These are phyloP conservation scores for Oedothorax gibbosus DNA, from an alignment of 1,140 invertebrate genomes.

Conservation along the genomic window DNA sequence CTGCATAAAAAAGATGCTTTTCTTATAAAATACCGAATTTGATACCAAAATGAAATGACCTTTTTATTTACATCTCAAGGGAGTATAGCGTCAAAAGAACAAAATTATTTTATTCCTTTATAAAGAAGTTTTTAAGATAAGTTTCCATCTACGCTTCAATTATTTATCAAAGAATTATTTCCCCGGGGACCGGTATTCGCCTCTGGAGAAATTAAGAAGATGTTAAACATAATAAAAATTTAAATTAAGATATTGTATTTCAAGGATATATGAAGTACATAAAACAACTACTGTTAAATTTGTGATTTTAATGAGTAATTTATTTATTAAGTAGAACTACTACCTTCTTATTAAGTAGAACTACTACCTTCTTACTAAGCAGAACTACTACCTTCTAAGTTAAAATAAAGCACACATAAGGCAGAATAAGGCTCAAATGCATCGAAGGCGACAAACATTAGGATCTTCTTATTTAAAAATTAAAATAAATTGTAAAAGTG, in stretches of 20 bases:
- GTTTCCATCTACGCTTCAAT: constrained; percentile 4
- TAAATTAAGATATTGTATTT: constrained; percentile 34
- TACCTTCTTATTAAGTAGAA: no score
- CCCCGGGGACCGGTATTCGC: not conserved
- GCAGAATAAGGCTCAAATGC: no score
- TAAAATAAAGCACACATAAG: no score
- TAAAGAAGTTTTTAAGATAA: not conserved
- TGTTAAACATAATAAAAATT: constrained; percentile 16
- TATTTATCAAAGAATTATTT: not conserved
- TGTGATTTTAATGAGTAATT: no score
- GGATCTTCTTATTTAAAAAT: no score
- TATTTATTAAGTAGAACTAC: no score
- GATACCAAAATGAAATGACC: constrained; percentile 42
- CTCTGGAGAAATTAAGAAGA: constrained; percentile 36
- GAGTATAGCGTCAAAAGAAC: not conserved
- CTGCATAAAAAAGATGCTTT: no score
- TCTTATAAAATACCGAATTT: not conserved
- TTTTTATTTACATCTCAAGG: constrained; percentile 28
- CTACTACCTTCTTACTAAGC: no score
- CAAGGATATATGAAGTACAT: not conserved
- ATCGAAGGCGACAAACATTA: no score
- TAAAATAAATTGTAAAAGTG: no score
- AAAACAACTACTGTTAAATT: no score
- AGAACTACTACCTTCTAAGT: no score
- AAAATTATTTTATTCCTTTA: constrained; percentile 15